Evolutionary conservation across 1,140 invertebrate genomes (phyloP), one percentile per base, ranked within the genome.

Genomic region (Macrotrachela quadricornifera): DNA sequence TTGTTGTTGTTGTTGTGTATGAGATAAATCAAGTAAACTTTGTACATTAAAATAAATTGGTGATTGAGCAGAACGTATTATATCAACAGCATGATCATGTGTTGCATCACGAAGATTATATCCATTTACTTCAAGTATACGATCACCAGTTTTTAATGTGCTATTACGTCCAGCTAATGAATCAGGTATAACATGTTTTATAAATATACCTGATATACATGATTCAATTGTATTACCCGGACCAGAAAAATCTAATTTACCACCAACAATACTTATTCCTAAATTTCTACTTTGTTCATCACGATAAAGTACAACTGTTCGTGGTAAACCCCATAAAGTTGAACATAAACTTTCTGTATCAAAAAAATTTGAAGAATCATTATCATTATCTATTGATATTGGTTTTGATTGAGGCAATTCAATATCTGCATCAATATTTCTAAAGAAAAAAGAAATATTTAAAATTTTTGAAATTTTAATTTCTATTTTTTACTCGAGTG

Each of bases 231-330:
- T 30, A 30, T 30, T 30, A 4, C 21, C 21, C 8, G 21, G 21
- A 30, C 21, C 21, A 8, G 21, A 47, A 11, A 53, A n/a, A 38
- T 53, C 51, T 15, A 53, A 37, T 48, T 88, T 86, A 58, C 87
- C 87, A 51, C 90, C 86, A 46, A 97, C 88, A 61, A 97, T 95
- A 69, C 85, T 91, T 65, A 97, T 91, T 1, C 91, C 91, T 12
- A 92, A 72, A 62, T 80, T 75, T 70, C 77, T 63, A 2, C 2
- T 8, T 40, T 79, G 77, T 60, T 83, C 78, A 36, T 49, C 42
- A 45, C 85, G 69, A 42, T 75, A 71, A 36, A 92, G 71, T 52
- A 71, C 61, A 8, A 91, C 82, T 4, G 73, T 72, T 55, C 84
- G 73, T 38, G 82, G 78, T 0, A 81, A 77, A 1, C 86, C 85